phyloP scores from a whole-genome alignment of 1,140 invertebrate genomes.

The Drosophila pruinosa region DNA sequence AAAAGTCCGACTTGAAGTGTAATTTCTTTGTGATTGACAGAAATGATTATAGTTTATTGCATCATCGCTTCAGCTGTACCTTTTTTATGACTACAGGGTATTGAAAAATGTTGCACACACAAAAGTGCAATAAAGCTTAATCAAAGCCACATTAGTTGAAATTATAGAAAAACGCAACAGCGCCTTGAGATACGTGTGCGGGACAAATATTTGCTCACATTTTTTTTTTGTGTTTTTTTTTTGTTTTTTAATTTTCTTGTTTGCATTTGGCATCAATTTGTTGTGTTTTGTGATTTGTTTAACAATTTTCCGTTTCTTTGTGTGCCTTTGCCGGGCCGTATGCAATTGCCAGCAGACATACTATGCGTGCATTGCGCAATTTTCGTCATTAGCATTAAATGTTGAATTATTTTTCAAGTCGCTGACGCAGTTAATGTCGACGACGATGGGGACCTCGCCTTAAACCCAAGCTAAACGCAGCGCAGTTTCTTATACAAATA shows the following conservation, averaged over 20 bases:
- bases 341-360: neutral
- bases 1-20: too few relatives aligned
- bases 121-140: conserved; percentile 41
- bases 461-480: conserved; percentile 12
- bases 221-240: conserved; percentile 61
- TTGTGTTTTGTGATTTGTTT: conserved; percentile 60
- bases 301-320: conserved; percentile 52
- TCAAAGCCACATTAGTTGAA: conserved; percentile 71
- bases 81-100: conserved; percentile 9
- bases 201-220: conserved; percentile 75
- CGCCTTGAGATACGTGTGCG: conserved; percentile 38
- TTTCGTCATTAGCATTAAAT: conserved; percentile 81
- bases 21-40: too few relatives aligned
- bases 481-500: conserved; percentile 76
- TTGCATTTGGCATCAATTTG: conserved; percentile 77
- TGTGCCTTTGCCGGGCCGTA: neutral
- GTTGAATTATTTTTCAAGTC: conserved; percentile 80
- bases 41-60: too few relatives aligned
- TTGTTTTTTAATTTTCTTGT: conserved; percentile 73
- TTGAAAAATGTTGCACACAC: conserved; percentile 4
- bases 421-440: conserved; percentile 78
- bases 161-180: conserved; percentile 70
- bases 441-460: conserved; percentile 57
- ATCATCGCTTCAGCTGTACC: too few relatives aligned
- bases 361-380: conserved; percentile 75